A percentile compares a stretch with the other conserved stretches of the same genome.
phyloP scores from a whole-genome alignment of 2,797 vertebrate species.

The Podarcis lilfordi region DNA sequence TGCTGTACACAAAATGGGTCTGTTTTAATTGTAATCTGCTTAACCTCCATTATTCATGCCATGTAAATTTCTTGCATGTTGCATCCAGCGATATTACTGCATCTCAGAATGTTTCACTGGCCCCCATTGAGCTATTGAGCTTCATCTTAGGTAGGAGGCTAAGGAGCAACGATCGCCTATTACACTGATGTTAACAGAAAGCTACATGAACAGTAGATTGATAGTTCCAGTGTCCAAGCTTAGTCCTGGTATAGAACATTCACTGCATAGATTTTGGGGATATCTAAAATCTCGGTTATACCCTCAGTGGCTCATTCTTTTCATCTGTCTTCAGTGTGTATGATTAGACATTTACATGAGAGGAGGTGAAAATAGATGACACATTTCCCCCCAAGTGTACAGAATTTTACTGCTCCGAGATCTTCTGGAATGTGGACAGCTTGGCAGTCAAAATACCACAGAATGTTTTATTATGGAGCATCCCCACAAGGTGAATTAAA shows the following conservation, averaged over 20 bases:
- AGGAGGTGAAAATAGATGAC: neutral
- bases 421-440: constrained; percentile 28
- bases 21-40: constrained; percentile 5
- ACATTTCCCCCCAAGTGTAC: constrained; percentile 11
- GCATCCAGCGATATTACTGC: neutral
- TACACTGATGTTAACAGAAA: neutral
- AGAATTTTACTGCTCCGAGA: constrained; percentile 18
- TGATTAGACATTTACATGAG: constrained; percentile 2
- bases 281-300: neutral
- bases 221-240: neutral
- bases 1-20: neutral
- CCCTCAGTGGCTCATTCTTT: neutral
- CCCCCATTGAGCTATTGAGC: constrained; percentile 18
- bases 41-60: neutral
- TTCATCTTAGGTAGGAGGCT: neutral
- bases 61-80: neutral
- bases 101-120: neutral
- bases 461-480: constrained; percentile 51
- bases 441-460: constrained; percentile 33
- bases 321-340: neutral
- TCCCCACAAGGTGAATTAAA: constrained; percentile 76
- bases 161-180: constrained; percentile 4
- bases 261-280: constrained; percentile 23
- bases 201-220: constrained; percentile 21
- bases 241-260: neutral